These are phyloP conservation scores for Neodon shergylaensis DNA, from an alignment of 2,113 vertebrate species.

Conservation along the genomic window DNA sequence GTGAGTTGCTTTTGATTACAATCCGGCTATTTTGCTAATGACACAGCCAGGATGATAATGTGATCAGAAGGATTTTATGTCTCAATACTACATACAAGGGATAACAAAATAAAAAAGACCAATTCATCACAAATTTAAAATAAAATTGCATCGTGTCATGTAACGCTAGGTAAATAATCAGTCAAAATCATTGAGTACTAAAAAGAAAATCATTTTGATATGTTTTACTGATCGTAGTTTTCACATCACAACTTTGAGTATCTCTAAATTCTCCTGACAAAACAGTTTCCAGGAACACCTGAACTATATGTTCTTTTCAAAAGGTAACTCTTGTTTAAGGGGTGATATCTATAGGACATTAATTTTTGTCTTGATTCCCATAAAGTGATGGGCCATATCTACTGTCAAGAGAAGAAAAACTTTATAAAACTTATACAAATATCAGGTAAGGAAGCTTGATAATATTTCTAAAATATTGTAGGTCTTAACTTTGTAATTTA, in stretches of 20 bases:
- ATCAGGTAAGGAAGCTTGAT: background rate
- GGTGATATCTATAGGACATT: background rate
- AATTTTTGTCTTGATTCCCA: slow-evolving; percentile 9
- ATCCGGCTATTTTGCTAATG: background rate
- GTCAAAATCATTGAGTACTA: background rate
- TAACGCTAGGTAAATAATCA: slow-evolving; percentile 9
- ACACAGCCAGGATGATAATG: background rate
- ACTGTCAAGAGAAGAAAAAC: background rate
- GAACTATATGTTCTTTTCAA: background rate
- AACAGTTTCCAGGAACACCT: background rate
- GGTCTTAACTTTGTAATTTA: background rate
- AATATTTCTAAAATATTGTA: background rate
- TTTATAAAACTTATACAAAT: background rate
- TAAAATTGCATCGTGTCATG: background rate
- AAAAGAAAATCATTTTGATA: background rate
- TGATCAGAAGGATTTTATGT: background rate
- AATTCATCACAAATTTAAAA: slow-evolving; percentile 32
- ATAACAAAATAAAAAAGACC: slow-evolving; percentile 38
- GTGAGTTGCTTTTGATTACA: background rate
- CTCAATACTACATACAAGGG: background rate
- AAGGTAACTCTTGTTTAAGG: background rate
- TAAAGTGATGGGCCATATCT: background rate
- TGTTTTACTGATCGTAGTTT: background rate
- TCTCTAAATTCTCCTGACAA: background rate
- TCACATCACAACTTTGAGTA: background rate